Base-by-base conservation (phyloP, 2,113 vertebrate species). In the Varanus komodoensis region DNA sequence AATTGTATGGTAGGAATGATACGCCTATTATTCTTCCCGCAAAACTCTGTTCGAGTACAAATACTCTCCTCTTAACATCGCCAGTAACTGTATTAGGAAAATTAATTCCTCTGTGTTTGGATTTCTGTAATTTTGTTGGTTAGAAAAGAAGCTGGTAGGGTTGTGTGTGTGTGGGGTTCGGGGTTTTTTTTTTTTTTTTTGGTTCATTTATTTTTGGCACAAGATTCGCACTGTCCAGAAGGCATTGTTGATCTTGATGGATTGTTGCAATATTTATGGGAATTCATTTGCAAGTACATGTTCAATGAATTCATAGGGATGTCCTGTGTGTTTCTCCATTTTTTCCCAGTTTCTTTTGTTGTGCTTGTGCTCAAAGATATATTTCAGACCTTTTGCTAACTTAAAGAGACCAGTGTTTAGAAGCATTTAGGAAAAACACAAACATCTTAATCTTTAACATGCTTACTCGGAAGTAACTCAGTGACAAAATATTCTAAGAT, bases 211-310 rank as follows among this genome's bases (percentile, higher is more conserved):
- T 84, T 87, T 91, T 96, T 94, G 91, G 92, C 83, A 94, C 79
- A 61, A 91, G 90, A 87, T 94, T 93, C 93, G 64, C 57, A 23
- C 92, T 75, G 90, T 94, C 91, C 89, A 81, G 94, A 95, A 93
- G 92, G 91, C 86, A 91, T 85, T 89, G 87, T 92, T 95, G 94
- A 95, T 90, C 86, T 89, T 92, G 92, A 91, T 89, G 89, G 92
- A 93, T 95, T 88, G 93, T 95, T 96, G 95, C 93, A 95, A 91
- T 93, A 92, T 89, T 52, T 90, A 90, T 93, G 93, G 92, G 93
- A 94, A 96, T 96, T 87, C 94, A 92, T 86, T 95, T 96, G 90
- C 91, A 94, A 94, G 3, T 87, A 93, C 89, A 92, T 93, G 92
- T 85, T 71, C 92, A 95, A 95, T 96, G 92, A 94, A 93, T 89